Base-by-base conservation (phyloP, 2,113 vertebrate genomes). In the Equus quagga region DNA sequence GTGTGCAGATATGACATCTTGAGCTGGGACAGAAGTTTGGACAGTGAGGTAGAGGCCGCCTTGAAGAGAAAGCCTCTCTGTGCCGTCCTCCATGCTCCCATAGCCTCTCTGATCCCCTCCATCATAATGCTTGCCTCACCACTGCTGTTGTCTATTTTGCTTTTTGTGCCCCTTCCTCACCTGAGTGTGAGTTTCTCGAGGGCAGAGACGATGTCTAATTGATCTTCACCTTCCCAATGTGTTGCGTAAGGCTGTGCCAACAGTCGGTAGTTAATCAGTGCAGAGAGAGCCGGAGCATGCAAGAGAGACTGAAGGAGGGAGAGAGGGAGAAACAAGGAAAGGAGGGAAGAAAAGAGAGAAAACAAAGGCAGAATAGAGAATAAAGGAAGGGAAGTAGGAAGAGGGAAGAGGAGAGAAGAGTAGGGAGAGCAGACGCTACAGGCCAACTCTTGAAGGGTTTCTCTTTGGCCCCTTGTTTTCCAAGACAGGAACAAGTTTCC, bases 21-120 rank as follows among this genome's bases (percentile, higher is more conserved):
- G 67, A 89, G 62, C 46, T 36, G 4, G 60, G 33, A 60, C 17
- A 5, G 8, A 3, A 46, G 24, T 83, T 44, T 88, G n/a, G 23
- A 36, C 46, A 86, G 54, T 70, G 73, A 26, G 6, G 6, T 28
- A 36, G n/a, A 76, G 69, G n/a, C 8, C 54, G 3, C 41, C 67
- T 54, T 58, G 70, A 21, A 60, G 76, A 73, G 51, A 21, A 26
- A 67, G 60, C 46, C 41, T 81, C 51, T 81, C 36, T 18, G 17
- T 18, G 19, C 5, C 5, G 1, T 70, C 33, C 13, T 93, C 10
- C n/a, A 18, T 0, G 0, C 17, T n/a, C 65, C 78, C 41, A 23
- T 6, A 31, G 11, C 78, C 3, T 10, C 36, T 24, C 3, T 11
- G 9, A 5, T 4, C n/a, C 44, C 0, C 2, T 1, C 3, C 54